Evolutionary conservation across 1,140 invertebrate species (phyloP).

Genomic region (Telenomus remus): DNA sequence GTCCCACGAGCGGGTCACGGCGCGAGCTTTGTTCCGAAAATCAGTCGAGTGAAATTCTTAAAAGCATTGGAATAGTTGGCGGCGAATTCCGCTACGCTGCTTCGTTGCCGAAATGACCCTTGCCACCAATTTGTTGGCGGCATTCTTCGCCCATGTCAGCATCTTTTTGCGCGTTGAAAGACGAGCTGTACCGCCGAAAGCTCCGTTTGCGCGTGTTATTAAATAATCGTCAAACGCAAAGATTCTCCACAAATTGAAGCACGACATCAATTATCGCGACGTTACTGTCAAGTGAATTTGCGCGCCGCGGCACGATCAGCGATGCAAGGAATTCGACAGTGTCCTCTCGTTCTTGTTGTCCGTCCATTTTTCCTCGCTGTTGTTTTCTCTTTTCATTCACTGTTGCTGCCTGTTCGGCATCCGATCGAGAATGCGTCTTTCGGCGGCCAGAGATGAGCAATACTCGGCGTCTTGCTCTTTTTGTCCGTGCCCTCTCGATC

Average conservation of each 20-base stretch:
- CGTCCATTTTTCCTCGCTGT: constrained; percentile 39
- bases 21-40: constrained; percentile 41
- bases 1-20: constrained; percentile 39
- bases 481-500: constrained; percentile 17
- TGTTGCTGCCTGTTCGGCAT: constrained; percentile 41
- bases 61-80: constrained; percentile 40
- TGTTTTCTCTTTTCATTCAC: constrained; percentile 46
- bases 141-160: constrained; percentile 59
- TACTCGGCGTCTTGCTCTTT: constrained; percentile 28
- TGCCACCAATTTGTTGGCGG: constrained; percentile 67
- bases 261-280: constrained; percentile 19
- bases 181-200: background rate
- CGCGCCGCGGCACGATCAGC: constrained; percentile 46
- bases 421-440: constrained; percentile 55
- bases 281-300: constrained; percentile 21
- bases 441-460: constrained; percentile 38
- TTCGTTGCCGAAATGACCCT: constrained; percentile 63
- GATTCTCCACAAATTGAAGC: constrained; percentile 20
- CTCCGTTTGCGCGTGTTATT: constrained; percentile 14
- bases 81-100: constrained; percentile 55
- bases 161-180: constrained; percentile 28
- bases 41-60: constrained; percentile 41
- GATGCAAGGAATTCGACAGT: constrained; percentile 67
- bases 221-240: constrained; percentile 29
- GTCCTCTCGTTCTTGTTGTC: constrained; percentile 36